These are phyloP conservation scores for Alviniconcha marisindica DNA, from an alignment of 1,140 invertebrate genomes.

Conservation along the genomic window DNA sequence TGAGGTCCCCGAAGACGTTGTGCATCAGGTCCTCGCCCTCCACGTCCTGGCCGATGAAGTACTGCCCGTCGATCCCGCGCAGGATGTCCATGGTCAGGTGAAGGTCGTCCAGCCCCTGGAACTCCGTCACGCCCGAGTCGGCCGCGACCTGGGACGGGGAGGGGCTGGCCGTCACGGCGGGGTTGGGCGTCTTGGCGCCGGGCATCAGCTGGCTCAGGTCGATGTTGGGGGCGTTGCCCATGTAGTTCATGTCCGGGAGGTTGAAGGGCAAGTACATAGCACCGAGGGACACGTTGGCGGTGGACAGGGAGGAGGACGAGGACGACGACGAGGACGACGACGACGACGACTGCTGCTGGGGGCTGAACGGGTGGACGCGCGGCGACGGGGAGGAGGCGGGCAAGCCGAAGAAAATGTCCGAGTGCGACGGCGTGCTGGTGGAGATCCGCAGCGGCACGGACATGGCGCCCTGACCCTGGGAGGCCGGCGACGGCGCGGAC, in stretches of 20 bases:
- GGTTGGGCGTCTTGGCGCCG: background rate
- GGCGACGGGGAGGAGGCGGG: constrained; percentile 30
- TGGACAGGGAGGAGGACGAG: background rate
- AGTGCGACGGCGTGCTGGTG: background rate
- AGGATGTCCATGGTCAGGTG: constrained; percentile 32
- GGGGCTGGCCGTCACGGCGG: background rate
- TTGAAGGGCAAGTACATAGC: constrained; percentile 36
- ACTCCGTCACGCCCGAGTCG: background rate
- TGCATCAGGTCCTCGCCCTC: constrained; percentile 8
- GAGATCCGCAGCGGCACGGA: background rate
- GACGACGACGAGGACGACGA: constrained; percentile 1
- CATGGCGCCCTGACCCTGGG: background rate
- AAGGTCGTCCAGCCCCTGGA: constrained; percentile 15
- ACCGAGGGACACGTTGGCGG: background rate
- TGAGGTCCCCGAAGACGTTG: constrained; percentile 10
- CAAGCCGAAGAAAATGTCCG: constrained; percentile 30
- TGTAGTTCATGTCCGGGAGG: constrained; percentile 52
- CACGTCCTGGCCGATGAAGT: constrained; percentile 1
- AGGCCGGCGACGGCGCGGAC: background rate
- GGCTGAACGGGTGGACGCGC: constrained; percentile 23
- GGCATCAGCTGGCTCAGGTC: constrained; percentile 42
- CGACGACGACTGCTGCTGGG: constrained; percentile 27
- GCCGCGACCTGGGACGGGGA: background rate
- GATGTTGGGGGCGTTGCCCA: constrained; percentile 51
- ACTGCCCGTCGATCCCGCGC: constrained; percentile 27